A percentile compares a stretch with the other conserved stretches of the same genome.
Conservation (phyloP, 1,140 invertebrate genomes). For the Thrips palmi region DNA sequence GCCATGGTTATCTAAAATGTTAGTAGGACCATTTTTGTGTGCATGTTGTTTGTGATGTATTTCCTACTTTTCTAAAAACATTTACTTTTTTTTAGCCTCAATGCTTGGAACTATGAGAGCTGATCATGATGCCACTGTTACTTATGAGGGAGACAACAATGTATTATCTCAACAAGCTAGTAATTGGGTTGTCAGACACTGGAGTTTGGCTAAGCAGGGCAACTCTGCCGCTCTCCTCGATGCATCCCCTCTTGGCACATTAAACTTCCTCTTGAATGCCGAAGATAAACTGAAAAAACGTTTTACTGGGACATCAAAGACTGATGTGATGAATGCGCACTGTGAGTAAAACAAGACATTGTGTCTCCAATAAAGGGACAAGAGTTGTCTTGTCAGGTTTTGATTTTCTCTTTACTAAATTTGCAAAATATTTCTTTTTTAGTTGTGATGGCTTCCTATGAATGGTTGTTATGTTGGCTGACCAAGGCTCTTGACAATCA, state of each 20-base stretch:
- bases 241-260: conserved; percentile 38
- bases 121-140: conserved; percentile 82
- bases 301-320: conserved; percentile 26
- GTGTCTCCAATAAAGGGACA: conserved; percentile 10
- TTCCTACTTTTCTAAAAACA: conserved; percentile 7
- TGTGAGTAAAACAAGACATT: conserved; percentile 11
- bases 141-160: conserved; percentile 94
- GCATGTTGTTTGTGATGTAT: conserved; percentile 9
- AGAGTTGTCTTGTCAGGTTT: conserved; percentile 8
- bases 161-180: conserved; percentile 86
- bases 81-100: conserved; percentile 30
- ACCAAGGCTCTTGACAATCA: conserved; percentile 45
- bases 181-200: conserved; percentile 66
- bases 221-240: conserved; percentile 23
- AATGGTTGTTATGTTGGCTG: conserved; percentile 71
- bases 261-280: conserved; percentile 35
- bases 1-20: conserved; percentile 62
- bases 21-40: conserved; percentile 18
- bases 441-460: conserved; percentile 54
- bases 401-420: conserved; percentile 11
- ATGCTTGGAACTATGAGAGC: conserved; percentile 65
- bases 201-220: conserved; percentile 23
- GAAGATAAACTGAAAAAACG: conserved; percentile 28
- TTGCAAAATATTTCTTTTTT: conserved; percentile 20
- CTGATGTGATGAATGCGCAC: conserved; percentile 19